These are phyloP conservation scores for Botia kubotai DNA, from an alignment of 2,797 vertebrate genomes.

Conservation along the genomic window DNA sequence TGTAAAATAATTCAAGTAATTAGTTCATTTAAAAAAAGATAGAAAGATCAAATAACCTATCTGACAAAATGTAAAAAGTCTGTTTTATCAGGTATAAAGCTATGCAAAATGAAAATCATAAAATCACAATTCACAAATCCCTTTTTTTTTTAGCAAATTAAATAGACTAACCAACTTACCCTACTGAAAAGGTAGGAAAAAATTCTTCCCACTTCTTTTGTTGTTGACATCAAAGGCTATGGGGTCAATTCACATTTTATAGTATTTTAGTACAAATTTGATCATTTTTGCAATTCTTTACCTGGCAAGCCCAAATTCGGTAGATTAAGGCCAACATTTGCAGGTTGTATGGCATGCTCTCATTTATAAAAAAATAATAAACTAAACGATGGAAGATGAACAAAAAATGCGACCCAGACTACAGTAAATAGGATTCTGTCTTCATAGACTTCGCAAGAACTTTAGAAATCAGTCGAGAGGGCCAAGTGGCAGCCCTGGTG, in stretches of 20 bases:
- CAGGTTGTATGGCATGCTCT: too few species aligned
- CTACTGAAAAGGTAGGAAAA: background rate
- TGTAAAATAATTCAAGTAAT: background rate
- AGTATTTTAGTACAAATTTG: background rate
- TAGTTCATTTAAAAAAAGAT: background rate
- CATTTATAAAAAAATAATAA: too few species aligned
- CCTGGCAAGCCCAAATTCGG: too few species aligned
- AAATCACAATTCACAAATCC: background rate
- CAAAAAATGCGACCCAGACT: background rate
- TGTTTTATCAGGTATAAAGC: background rate
- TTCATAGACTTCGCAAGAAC: background rate
- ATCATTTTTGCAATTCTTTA: background rate
- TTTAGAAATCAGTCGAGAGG: conserved; percentile 2
- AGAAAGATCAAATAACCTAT: background rate
- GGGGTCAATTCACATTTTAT: background rate
- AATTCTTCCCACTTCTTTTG: background rate
- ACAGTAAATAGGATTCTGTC: background rate
- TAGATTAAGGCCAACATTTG: too few species aligned
- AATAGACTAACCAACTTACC: background rate
- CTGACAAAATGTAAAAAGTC: background rate
- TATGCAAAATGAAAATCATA: background rate
- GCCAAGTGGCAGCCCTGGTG: conserved; percentile 1
- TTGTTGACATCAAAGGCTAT: background rate
- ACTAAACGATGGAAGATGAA: too few species aligned
- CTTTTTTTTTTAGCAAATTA: background rate